phyloP scores from a whole-genome alignment of 2,797 vertebrate species.

The Diplodus puntazzo region DNA sequence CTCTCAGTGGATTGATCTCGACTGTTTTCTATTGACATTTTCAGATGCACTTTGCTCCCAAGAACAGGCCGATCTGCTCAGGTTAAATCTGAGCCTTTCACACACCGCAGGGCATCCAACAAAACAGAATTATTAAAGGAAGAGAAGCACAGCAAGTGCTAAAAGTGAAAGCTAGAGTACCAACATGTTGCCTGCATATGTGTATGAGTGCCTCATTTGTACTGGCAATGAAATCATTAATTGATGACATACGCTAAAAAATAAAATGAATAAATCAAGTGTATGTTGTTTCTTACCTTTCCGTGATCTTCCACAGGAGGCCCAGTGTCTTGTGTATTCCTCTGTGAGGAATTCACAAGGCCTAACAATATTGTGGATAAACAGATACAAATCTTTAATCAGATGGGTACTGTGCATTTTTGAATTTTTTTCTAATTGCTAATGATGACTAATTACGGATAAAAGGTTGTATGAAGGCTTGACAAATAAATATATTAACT shows the following conservation, averaged over 20 bases:
- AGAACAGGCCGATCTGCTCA: constrained; percentile 19
- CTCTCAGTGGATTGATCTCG: constrained; percentile 11
- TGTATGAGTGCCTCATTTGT: neutral
- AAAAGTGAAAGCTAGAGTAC: constrained; percentile 2
- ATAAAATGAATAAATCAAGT: neutral
- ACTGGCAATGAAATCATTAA: constrained; percentile 1
- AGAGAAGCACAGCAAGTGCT: constrained; percentile 3
- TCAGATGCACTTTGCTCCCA: neutral
- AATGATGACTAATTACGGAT: neutral
- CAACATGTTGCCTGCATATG: neutral
- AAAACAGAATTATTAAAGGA: neutral
- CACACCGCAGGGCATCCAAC: neutral
- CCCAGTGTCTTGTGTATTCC: constrained; percentile 8
- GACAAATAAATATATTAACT: neutral
- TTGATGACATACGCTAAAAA: constrained; percentile 3
- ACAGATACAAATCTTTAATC: constrained; percentile 21
- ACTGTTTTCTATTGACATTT: constrained; percentile 30
- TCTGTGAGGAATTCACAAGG: constrained; percentile 18
- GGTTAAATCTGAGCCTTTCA: constrained; percentile 34
- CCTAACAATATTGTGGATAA: constrained; percentile 4
- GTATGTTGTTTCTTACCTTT: constrained; percentile 14
- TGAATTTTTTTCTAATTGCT: neutral
- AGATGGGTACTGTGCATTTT: constrained; percentile 1
- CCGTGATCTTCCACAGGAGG: constrained; percentile 23
- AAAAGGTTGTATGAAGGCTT: neutral